phyloP scores from a whole-genome alignment of 2,113 vertebrate genomes.

The Dicerorhinus sumatrensis region DNA sequence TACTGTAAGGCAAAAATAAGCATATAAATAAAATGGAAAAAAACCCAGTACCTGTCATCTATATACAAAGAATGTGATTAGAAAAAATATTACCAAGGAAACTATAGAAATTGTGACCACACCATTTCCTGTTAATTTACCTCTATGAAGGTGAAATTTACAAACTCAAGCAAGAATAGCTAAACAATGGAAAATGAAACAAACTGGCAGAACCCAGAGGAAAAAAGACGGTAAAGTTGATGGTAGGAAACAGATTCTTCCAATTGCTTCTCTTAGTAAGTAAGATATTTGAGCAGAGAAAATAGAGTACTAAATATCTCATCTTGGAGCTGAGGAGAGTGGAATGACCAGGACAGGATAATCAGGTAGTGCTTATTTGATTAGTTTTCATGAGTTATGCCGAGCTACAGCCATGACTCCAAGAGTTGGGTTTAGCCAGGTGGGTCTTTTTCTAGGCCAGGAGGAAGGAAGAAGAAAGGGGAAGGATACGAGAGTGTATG shows the following conservation, averaged over 20 bases:
- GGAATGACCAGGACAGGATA: neutral
- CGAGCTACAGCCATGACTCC: neutral
- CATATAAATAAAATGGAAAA: neutral
- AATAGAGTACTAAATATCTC: neutral
- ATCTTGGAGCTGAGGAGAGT: neutral
- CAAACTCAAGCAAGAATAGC: neutral
- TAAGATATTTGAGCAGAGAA: neutral
- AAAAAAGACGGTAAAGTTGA: neutral
- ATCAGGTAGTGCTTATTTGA: neutral
- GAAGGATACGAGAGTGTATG: neutral
- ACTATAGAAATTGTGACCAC: neutral
- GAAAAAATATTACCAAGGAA: neutral
- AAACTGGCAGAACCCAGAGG: neutral
- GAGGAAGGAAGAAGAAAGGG: neutral
- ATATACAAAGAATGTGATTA: neutral
- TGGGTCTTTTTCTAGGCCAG: neutral
- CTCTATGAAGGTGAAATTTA: neutral
- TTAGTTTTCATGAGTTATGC: neutral
- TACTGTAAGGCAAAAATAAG: neutral
- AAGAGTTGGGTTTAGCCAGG: neutral
- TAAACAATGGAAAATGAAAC: neutral
- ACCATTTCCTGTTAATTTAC: neutral
- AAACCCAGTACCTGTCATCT: neutral
- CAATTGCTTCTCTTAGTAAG: neutral
- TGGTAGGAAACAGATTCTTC: neutral